These are phyloP conservation scores for Spodoptera frugiperda DNA, from an alignment of 1,140 invertebrate genomes.

Conservation along the genomic window DNA sequence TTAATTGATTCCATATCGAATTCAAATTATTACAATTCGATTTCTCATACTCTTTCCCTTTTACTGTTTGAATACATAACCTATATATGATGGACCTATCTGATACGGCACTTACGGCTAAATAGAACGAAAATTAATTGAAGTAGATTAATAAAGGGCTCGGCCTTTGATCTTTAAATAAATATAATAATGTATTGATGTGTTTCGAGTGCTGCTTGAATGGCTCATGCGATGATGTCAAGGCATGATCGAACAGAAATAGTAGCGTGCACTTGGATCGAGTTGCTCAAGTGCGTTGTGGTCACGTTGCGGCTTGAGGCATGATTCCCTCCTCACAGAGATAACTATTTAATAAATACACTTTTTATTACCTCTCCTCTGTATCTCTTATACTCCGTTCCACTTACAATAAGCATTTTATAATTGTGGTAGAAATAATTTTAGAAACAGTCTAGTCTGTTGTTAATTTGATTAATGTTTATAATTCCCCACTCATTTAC, in stretches of 20 bases:
- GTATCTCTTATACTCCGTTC: background rate
- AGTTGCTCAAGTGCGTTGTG: slow-evolving; percentile 39
- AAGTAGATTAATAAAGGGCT: slow-evolving; percentile 16
- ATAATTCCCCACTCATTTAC: slow-evolving; percentile 5
- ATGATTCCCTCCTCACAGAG: slow-evolving; percentile 27
- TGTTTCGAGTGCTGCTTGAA: slow-evolving; percentile 23
- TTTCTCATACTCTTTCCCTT: background rate
- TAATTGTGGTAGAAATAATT: too few relatives aligned
- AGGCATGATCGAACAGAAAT: slow-evolving; percentile 40
- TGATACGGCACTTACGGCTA: background rate
- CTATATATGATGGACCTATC: background rate
- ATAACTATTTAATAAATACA: background rate
- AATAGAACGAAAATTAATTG: background rate
- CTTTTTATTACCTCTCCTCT: background rate
- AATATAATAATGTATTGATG: slow-evolving; percentile 32
- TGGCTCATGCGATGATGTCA: slow-evolving; percentile 20
- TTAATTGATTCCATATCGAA: too few relatives aligned
- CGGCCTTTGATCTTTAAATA: slow-evolving; percentile 40
- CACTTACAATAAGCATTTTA: background rate
- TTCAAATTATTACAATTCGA: too few relatives aligned
- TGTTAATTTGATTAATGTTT: slow-evolving; percentile 21
- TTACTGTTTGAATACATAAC: background rate
- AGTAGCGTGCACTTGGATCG: slow-evolving; percentile 25
- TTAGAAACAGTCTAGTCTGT: too few relatives aligned
- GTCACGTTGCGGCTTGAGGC: slow-evolving; percentile 14